These are phyloP conservation scores for Seira musarum DNA, from an alignment of 2,888 invertebrate species.

Conservation along the genomic window DNA sequence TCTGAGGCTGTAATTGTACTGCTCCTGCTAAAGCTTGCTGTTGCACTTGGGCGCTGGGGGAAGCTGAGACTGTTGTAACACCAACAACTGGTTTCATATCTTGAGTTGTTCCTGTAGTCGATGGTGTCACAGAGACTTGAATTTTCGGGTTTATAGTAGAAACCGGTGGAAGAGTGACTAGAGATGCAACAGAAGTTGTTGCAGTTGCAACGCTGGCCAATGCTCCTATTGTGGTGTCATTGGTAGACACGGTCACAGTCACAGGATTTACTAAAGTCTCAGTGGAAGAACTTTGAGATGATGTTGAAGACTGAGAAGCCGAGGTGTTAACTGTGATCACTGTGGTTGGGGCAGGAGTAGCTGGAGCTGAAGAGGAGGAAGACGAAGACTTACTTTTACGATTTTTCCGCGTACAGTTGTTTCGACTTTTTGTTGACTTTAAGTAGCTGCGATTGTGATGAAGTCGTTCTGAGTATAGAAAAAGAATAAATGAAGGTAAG, in stretches of 20 bases:
- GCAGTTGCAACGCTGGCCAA: neutral
- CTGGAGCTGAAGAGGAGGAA: conserved; percentile 16
- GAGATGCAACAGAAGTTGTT: conserved; percentile 1
- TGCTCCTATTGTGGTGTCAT: neutral
- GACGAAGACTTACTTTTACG: conserved; percentile 55
- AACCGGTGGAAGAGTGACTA: conserved; percentile 29
- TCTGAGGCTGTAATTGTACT: neutral
- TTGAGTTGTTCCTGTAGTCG: conserved; percentile 16
- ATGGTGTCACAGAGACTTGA: no score
- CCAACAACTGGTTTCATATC: conserved; percentile 34
- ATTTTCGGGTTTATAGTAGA: conserved; percentile 32
- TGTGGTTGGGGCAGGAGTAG: neutral
- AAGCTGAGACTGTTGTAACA: conserved; percentile 9
- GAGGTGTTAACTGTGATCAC: neutral
- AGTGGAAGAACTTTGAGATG: conserved; percentile 27
- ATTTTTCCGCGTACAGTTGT: conserved; percentile 62
- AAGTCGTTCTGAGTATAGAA: conserved; percentile 64
- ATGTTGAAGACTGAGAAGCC: conserved; percentile 27
- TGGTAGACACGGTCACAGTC: neutral
- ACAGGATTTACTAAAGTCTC: conserved; percentile 10
- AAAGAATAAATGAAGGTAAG: neutral
- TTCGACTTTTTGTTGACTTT: conserved; percentile 69
- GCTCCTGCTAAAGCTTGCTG: no score
- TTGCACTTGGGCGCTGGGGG: neutral
- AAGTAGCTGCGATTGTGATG: conserved; percentile 69